A percentile compares a stretch with the other conserved stretches of the same genome.
These are phyloP conservation scores for Ailurus styani DNA, from an alignment of 2,113 vertebrate species.

Conservation along the genomic window DNA sequence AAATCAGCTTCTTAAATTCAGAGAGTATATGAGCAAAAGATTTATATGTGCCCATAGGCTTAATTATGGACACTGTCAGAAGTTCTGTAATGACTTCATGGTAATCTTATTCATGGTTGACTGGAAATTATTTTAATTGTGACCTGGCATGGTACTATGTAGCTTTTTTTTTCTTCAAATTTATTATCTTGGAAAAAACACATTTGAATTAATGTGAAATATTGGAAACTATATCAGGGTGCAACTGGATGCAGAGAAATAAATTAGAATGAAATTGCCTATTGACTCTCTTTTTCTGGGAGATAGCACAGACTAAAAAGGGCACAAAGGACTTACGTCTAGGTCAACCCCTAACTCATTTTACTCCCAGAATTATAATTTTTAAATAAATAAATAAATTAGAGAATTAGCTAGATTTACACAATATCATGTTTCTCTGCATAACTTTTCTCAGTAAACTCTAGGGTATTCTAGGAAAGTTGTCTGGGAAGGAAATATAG, in stretches of 20 bases:
- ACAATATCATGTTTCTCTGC: background rate
- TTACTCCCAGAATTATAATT: background rate
- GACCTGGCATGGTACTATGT: background rate
- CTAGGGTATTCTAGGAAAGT: background rate
- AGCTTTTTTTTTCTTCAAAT: background rate
- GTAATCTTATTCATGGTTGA: background rate
- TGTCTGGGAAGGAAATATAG: background rate
- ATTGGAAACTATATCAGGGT: conserved; percentile 37
- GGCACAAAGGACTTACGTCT: background rate
- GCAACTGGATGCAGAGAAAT: conserved; percentile 6
- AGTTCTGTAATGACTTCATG: background rate
- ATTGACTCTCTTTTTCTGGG: background rate
- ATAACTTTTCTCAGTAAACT: background rate
- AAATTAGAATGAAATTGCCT: conserved; percentile 55
- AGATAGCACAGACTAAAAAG: background rate
- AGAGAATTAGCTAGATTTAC: background rate
- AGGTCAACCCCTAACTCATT: background rate
- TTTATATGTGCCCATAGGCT: background rate
- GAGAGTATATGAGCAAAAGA: background rate
- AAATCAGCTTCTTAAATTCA: background rate
- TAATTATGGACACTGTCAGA: background rate
- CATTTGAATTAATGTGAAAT: conserved; percentile 46
- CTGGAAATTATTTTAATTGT: conserved; percentile 52
- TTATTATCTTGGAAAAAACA: conserved; percentile 26
- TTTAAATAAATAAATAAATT: conserved; percentile 5